Evolutionary conservation across 2,888 invertebrate genomes (phyloP).

Genomic region (Strigamia transsilvanica): DNA sequence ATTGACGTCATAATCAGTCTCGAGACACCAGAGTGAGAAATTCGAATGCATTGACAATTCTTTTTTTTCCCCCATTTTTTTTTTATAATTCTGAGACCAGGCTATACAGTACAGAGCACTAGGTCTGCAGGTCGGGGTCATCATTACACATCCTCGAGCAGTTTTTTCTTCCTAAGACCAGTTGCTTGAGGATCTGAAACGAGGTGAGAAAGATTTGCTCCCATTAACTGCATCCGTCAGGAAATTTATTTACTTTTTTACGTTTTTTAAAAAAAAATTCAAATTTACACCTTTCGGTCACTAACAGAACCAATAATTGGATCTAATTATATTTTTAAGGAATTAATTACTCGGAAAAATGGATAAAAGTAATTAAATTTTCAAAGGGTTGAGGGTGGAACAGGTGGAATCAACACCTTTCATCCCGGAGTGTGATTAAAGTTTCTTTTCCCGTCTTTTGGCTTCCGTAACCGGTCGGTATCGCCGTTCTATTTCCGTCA

Average conservation of each 20-base stretch:
- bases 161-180: not conserved
- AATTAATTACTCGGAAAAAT: not conserved
- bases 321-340: not conserved
- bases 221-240: slow-evolving; percentile 18
- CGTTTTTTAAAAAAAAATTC: not conserved
- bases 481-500: slow-evolving; percentile 10
- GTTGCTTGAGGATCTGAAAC: not conserved
- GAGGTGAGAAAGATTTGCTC: slow-evolving; percentile 26
- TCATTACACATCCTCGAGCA: slow-evolving; percentile 5
- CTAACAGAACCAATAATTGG: not conserved
- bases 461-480: slow-evolving; percentile 4
- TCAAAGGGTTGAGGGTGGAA: slow-evolving; percentile 9
- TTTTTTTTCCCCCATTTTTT: not conserved
- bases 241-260: slow-evolving; percentile 15
- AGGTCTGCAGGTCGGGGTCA: slow-evolving; percentile 30
- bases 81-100: slow-evolving; percentile 9
- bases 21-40: not conserved
- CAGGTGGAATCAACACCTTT: slow-evolving; percentile 26
- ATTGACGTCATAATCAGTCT: slow-evolving; percentile 1
- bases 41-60: not conserved
- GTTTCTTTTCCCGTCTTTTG: slow-evolving; percentile 23
- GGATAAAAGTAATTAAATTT: not conserved
- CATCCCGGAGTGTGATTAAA: slow-evolving; percentile 25
- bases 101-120: slow-evolving; percentile 15
- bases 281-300: not conserved